phyloP scores from a whole-genome alignment of 2,888 invertebrate species.

The Caenorhabditis sp. region DNA sequence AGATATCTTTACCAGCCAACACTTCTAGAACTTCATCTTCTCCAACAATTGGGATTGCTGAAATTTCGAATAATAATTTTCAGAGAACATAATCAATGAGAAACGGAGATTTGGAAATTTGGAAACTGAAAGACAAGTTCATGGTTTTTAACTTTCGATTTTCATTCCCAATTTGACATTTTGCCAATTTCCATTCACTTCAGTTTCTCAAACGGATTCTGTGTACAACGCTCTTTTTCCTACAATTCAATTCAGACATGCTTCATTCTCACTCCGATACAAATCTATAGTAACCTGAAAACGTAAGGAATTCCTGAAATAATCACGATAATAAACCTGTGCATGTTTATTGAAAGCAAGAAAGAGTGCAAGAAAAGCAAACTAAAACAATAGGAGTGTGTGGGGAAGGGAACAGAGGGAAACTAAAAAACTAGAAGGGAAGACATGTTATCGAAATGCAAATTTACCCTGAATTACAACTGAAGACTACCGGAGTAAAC shows the following conservation, averaged over 20 bases:
- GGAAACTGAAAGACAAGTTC: too few relatives aligned
- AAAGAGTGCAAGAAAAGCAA: slow-evolving; percentile 18
- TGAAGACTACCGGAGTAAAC: slow-evolving; percentile 28
- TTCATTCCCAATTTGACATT: too few relatives aligned
- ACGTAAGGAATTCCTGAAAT: not conserved
- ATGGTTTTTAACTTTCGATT: too few relatives aligned
- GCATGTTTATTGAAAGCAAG: slow-evolving; percentile 44
- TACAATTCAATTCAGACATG: not conserved
- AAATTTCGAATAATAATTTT: slow-evolving; percentile 33
- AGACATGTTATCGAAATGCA: slow-evolving; percentile 17
- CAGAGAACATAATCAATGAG: too few relatives aligned
- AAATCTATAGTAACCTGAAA: not conserved
- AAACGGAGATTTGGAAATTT: too few relatives aligned
- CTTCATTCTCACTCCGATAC: slow-evolving; percentile 13
- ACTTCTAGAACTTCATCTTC: slow-evolving; percentile 77
- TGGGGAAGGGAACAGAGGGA: slow-evolving; percentile 1
- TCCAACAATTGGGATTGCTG: slow-evolving; percentile 80
- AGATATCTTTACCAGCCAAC: slow-evolving; percentile 76
- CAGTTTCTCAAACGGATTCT: not conserved
- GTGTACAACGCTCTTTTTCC: slow-evolving; percentile 5
- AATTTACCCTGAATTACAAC: slow-evolving; percentile 40
- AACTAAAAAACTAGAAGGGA: slow-evolving; percentile 11
- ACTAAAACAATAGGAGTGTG: not conserved
- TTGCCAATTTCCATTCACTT: too few relatives aligned
- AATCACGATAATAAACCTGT: slow-evolving; percentile 13